Conservation (phyloP, 1,140 invertebrate genomes). For the Anoplolepis gracilipes region DNA sequence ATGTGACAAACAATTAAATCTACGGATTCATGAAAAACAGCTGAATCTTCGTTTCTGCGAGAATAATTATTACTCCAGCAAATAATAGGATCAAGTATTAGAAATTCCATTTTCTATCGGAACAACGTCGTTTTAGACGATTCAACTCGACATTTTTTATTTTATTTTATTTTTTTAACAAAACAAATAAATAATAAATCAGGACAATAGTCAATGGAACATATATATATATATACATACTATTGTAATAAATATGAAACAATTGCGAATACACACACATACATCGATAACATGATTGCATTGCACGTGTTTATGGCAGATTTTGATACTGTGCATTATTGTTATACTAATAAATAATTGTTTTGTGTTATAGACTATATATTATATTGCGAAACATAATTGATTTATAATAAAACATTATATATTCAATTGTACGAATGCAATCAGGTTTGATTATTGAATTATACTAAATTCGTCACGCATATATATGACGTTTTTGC, state of each 20-base stretch:
- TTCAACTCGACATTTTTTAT: neutral
- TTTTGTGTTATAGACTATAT: neutral
- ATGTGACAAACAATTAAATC: neutral
- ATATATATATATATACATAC: neutral
- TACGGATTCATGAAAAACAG: neutral
- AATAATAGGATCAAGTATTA: neutral
- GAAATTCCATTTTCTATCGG: neutral
- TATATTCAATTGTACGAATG: conserved; percentile 32
- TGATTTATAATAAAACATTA: conserved; percentile 12
- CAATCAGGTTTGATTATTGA: conserved; percentile 16
- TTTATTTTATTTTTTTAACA: neutral
- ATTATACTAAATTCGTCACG: conserved; percentile 16
- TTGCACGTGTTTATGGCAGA: neutral
- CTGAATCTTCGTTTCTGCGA: neutral
- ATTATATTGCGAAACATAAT: conserved; percentile 34
- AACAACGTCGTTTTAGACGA: neutral
- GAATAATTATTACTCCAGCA: neutral
- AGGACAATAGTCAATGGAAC: neutral
- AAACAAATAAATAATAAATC: conserved; percentile 8
- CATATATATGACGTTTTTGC: neutral
- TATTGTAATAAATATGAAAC: conserved; percentile 36
- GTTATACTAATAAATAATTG: conserved; percentile 28
- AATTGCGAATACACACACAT: neutral
- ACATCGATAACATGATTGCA: neutral
- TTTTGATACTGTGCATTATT: conserved; percentile 20